Percentiles rank a stretch among this genome's conserved stretches.
phyloP scores from a whole-genome alignment of 2,797 vertebrate genomes.

The Eleutherodactylus coqui region DNA sequence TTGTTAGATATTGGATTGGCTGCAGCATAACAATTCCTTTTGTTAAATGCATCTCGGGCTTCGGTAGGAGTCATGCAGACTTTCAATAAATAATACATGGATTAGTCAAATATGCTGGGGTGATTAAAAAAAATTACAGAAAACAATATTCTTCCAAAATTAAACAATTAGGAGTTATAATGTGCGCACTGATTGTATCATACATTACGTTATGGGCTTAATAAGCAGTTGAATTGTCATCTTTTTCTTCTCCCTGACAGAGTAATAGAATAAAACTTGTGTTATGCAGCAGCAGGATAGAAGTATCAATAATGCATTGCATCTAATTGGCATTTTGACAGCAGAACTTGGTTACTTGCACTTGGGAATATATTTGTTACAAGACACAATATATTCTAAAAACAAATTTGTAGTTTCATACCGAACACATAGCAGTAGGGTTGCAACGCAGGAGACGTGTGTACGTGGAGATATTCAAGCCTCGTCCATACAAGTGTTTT shows the following conservation, averaged over 20 bases:
- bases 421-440: not conserved
- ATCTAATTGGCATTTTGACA: constrained; percentile 29
- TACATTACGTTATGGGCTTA: not conserved
- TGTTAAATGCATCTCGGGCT: not conserved
- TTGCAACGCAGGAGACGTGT: not conserved
- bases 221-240: constrained; percentile 27
- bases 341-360: not conserved
- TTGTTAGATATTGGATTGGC: not conserved
- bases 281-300: constrained; percentile 14
- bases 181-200: constrained; percentile 7
- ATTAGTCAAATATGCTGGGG: not conserved
- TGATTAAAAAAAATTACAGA: not conserved
- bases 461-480: not conserved
- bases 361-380: not conserved
- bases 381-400: not conserved
- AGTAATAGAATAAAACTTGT: constrained; percentile 39
- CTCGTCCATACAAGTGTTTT: not conserved
- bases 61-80: not conserved
- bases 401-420: constrained; percentile 14
- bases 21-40: not conserved
- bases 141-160: not conserved
- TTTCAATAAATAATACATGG: not conserved
- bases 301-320: constrained; percentile 52
- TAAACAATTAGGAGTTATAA: constrained; percentile 11
- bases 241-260: constrained; percentile 27